phyloP scores from a whole-genome alignment of 2,113 vertebrate species.

The Coptodon rendalli region DNA sequence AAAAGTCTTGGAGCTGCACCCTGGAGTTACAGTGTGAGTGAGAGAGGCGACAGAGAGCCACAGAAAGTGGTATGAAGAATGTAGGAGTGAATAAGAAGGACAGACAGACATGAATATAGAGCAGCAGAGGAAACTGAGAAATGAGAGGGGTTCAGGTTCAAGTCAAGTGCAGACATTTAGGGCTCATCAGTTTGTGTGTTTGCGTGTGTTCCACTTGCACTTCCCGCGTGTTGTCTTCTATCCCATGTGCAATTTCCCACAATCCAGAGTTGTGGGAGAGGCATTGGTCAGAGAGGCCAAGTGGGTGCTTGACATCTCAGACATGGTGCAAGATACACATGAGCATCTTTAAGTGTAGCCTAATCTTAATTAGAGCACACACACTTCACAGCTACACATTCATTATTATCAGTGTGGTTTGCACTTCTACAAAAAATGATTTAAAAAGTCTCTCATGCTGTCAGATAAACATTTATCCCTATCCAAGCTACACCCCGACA shows the following conservation, averaged over 20 bases:
- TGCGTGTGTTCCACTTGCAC: neutral
- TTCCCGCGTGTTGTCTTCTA: neutral
- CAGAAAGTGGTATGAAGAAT: neutral
- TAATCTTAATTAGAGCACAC: neutral
- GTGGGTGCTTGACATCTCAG: conserved; percentile 23
- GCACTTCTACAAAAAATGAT: neutral
- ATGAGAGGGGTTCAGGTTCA: neutral
- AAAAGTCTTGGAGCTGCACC: neutral
- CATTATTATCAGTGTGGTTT: neutral
- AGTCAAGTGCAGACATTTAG: neutral
- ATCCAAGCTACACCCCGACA: neutral
- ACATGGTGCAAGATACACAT: neutral
- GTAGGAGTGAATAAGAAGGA: neutral
- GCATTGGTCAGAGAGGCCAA: neutral
- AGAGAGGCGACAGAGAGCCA: neutral
- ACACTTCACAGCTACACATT: neutral
- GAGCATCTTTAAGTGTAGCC: neutral
- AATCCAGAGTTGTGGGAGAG: conserved; percentile 1
- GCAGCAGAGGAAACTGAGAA: neutral
- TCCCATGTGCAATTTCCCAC: neutral
- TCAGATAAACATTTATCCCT: neutral
- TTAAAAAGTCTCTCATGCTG: neutral
- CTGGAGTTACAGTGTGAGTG: neutral
- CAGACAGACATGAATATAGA: neutral
- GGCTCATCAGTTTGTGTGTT: neutral